These are phyloP conservation scores for Leptopterna dolabrata DNA, from an alignment of 2,888 invertebrate species.

Conservation along the genomic window DNA sequence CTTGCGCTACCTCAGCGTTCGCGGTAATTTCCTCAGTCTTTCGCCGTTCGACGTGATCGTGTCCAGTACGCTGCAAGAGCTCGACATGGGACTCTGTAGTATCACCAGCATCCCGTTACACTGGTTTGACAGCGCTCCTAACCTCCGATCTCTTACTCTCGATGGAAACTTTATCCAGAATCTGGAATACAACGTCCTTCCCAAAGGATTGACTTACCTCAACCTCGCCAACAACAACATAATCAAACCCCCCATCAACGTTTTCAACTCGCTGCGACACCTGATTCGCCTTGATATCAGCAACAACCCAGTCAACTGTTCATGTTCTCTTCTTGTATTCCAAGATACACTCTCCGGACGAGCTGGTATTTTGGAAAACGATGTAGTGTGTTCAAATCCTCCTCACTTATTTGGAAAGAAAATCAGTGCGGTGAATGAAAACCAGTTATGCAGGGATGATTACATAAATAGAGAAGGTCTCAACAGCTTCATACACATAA, in stretches of 20 bases:
- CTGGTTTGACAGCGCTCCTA: constrained; percentile 57
- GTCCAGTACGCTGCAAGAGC: constrained; percentile 59
- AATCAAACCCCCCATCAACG: constrained; percentile 60
- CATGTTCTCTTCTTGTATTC: constrained; percentile 61
- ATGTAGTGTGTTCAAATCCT: constrained; percentile 60
- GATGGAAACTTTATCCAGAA: constrained; percentile 61
- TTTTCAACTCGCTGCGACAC: constrained; percentile 58
- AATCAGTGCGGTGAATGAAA: constrained; percentile 61
- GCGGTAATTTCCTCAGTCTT: constrained; percentile 67
- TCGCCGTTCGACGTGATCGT: constrained; percentile 58
- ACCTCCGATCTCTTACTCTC: constrained; percentile 58
- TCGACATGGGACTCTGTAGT: constrained; percentile 61
- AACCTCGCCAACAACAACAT: constrained; percentile 61
- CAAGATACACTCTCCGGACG: constrained; percentile 61
- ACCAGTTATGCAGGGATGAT: constrained; percentile 59
- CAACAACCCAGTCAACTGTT: constrained; percentile 62
- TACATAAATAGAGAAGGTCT: constrained; percentile 45
- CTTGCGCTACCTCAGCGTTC: constrained; percentile 65
- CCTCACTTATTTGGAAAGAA: constrained; percentile 56
- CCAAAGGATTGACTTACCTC: constrained; percentile 60
- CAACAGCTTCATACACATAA: constrained; percentile 38
- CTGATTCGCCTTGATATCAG: constrained; percentile 61
- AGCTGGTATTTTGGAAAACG: constrained; percentile 60
- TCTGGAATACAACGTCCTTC: constrained; percentile 60
- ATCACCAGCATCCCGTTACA: constrained; percentile 59